Evolutionary conservation across 2,113 vertebrate species (phyloP).

Genomic region (Scatophagus argus): DNA sequence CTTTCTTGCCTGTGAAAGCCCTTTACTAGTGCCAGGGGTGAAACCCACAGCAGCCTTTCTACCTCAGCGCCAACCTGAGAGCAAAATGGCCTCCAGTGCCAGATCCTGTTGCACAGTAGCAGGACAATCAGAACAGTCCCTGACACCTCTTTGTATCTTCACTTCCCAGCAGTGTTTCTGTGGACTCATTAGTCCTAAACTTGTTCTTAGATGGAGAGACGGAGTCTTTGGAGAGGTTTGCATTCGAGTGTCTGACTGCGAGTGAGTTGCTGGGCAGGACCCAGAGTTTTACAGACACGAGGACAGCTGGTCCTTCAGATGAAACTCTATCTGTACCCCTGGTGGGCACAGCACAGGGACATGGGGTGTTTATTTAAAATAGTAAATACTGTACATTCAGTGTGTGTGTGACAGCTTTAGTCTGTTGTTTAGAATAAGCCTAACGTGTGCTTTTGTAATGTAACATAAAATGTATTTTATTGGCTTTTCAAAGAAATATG

Average conservation of each 20-base stretch:
- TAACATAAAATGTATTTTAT: not conserved
- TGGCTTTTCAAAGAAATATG: not conserved
- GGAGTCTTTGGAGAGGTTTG: not conserved
- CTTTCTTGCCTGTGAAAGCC: not conserved
- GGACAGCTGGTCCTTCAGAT: constrained; percentile 65
- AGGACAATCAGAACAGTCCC: not conserved
- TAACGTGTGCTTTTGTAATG: constrained; percentile 27
- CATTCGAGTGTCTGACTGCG: not conserved
- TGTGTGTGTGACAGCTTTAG: constrained; percentile 6
- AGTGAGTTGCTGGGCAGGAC: constrained; percentile 66
- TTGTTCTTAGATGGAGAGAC: not conserved
- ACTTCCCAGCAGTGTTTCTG: not conserved
- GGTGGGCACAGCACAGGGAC: constrained; percentile 56
- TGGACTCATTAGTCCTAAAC: not conserved
- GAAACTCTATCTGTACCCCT: constrained; percentile 48
- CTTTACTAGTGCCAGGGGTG: not conserved
- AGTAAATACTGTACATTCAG: constrained; percentile 12
- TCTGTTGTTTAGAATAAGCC: constrained; percentile 8
- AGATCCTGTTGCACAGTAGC: not conserved
- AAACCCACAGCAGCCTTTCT: constrained; percentile 8
- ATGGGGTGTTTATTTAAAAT: constrained; percentile 66
- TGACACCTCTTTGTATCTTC: not conserved
- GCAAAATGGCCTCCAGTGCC: constrained; percentile 5
- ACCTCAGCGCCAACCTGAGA: constrained; percentile 36
- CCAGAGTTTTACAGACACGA: constrained; percentile 54